Evolutionary conservation across 2,888 invertebrate genomes (phyloP).

Genomic region (Dryococelus australis): DNA sequence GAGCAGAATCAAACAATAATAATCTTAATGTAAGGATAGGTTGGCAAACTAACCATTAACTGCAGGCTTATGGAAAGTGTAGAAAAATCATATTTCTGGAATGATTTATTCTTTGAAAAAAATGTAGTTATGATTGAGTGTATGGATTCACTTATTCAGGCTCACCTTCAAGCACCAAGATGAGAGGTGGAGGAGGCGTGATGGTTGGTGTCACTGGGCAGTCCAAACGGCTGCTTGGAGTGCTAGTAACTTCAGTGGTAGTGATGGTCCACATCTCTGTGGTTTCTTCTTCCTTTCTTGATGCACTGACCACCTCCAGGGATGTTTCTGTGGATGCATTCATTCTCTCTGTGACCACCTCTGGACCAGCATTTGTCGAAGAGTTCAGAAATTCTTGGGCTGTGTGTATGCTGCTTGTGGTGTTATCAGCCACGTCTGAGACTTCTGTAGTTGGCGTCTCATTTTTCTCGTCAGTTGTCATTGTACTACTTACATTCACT

Average conservation of each 20-base stretch:
- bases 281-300: constrained; percentile 26
- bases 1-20: too few species aligned
- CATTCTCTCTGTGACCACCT: background rate
- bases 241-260: constrained; percentile 47
- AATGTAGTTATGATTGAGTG: background rate
- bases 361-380: constrained; percentile 27
- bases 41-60: too few species aligned
- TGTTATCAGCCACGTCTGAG: background rate
- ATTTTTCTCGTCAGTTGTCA: constrained; percentile 48
- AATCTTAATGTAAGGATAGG: too few species aligned
- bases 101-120: too few species aligned
- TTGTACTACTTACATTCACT: constrained; percentile 40
- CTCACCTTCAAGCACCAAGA: constrained; percentile 88
- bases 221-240: constrained; percentile 50
- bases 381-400: background rate
- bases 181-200: constrained; percentile 72
- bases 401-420: background rate
- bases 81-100: too few species aligned
- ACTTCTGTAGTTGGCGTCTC: constrained; percentile 36
- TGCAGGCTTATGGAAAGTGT: too few species aligned
- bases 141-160: background rate
- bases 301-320: constrained; percentile 21
- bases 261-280: constrained; percentile 34
- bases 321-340: constrained; percentile 40
- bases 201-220: constrained; percentile 60